Evolutionary conservation across 2,888 invertebrate genomes (phyloP).

Genomic region (Creontiades dilutus): DNA sequence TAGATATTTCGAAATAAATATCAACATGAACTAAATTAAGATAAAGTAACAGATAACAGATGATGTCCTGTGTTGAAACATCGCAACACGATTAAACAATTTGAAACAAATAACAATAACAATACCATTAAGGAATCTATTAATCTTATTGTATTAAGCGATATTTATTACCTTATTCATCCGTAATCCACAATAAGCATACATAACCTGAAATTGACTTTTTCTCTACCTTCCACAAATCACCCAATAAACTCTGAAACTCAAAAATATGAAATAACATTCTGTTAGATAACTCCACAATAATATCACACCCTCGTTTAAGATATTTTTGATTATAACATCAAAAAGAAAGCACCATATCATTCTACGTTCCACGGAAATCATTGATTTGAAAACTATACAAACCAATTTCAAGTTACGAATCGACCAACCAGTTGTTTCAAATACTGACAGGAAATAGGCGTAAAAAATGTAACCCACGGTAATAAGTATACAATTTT

Average conservation of each 20-base stretch:
- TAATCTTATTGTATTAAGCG: too few species aligned
- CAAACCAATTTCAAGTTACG: background rate
- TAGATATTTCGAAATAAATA: too few species aligned
- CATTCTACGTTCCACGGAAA: background rate
- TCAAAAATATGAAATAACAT: background rate
- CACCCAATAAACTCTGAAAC: background rate
- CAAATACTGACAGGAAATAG: background rate
- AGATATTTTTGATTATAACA: constrained; percentile 17
- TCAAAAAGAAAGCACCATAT: background rate
- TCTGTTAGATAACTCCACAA: background rate
- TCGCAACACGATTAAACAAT: too few species aligned
- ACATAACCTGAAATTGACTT: background rate
- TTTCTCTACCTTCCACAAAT: background rate
- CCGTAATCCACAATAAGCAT: too few species aligned
- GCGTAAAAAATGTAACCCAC: background rate
- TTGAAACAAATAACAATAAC: too few species aligned
- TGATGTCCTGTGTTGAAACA: too few species aligned
- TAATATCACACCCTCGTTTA: background rate
- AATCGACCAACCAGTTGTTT: background rate
- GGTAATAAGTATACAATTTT: constrained; percentile 28
- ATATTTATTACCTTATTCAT: too few species aligned
- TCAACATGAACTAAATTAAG: too few species aligned
- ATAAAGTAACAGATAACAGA: too few species aligned
- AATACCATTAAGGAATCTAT: too few species aligned
- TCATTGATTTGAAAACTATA: background rate